Percentiles rank a stretch among this genome's conserved stretches.
Evolutionary conservation across 2,113 vertebrate genomes (phyloP).

Genomic region (Chrysemys picta): DNA sequence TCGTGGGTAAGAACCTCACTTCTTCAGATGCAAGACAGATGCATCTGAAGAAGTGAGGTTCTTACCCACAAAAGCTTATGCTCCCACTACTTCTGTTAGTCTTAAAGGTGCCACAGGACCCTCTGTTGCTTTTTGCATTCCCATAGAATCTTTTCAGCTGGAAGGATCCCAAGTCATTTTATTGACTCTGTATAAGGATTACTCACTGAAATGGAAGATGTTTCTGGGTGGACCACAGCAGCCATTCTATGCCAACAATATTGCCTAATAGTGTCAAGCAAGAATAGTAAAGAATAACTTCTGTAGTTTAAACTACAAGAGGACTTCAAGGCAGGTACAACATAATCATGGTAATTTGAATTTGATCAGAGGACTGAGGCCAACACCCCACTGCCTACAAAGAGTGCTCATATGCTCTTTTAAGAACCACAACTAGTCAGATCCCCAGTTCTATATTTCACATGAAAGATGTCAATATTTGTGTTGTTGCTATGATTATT

Average conservation of each 20-base stretch:
- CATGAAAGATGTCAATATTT: neutral
- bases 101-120: no score
- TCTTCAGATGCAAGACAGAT: no score
- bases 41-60: no score
- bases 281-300: neutral
- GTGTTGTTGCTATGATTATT: slow-evolving; percentile 10
- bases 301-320: neutral
- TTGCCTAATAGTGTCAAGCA: neutral
- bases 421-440: neutral
- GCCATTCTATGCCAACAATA: neutral
- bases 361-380: neutral
- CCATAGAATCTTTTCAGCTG: accelerated
- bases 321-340: neutral
- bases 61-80: no score
- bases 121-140: no score
- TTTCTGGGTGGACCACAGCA: neutral
- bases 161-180: neutral
- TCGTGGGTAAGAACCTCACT: no score
- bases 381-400: neutral
- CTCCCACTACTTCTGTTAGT: no score
- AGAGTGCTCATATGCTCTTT: neutral
- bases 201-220: neutral
- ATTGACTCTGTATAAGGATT: neutral
- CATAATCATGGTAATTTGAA: neutral
- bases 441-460: neutral